Evolutionary conservation across 2,888 invertebrate species (phyloP), one percentile per base, ranked within the genome.

Genomic region (Zygogramma bicolorata): DNA sequence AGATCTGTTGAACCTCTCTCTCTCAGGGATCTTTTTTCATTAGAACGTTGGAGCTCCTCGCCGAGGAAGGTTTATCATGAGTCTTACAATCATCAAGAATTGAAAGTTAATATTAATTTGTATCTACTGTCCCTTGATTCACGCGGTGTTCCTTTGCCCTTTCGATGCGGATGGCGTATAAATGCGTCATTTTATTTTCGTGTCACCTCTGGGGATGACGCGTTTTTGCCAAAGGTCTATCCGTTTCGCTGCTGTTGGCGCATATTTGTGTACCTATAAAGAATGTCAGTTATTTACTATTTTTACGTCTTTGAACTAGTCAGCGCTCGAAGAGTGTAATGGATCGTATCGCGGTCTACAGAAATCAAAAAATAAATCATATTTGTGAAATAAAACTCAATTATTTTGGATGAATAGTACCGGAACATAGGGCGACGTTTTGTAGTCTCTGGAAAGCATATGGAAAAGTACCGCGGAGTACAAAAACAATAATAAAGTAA

Each of bases 131-230:
- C n/a, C n/a, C n/a, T n/a, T n/a, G n/a, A n/a, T n/a, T n/a, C n/a
- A n/a, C n/a, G n/a, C n/a, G n/a, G n/a, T n/a, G n/a, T n/a, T n/a
- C n/a, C n/a, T n/a, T n/a, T n/a, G n/a, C n/a, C n/a, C n/a, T n/a
- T n/a, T n/a, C 40, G 27, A 27, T 58, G 58, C 58, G 58, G 58
- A 58, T 58, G 29, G 58, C 58, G 25, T 29, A 58, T 58, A 58
- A 58, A 58, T 27, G 58, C 6, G 29, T 58, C 58, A 58, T 58
- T 58, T 58, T 27, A 58, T 58, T 22, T 58, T 29, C 29, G 58
- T 58, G 27, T 27, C 58, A 58, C 58, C 58, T 58, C 22, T 27
- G 58, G 1, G 27, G 58, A 58, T 13, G 58, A 58, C 58, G 58
- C 58, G 27, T 58, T 58, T 58, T 58, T 58, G 58, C 27, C 27